These are phyloP conservation scores for Mesocentrotus franciscanus DNA, from an alignment of 53 echinoderm and acorn worm genomes.

Conservation along the genomic window DNA sequence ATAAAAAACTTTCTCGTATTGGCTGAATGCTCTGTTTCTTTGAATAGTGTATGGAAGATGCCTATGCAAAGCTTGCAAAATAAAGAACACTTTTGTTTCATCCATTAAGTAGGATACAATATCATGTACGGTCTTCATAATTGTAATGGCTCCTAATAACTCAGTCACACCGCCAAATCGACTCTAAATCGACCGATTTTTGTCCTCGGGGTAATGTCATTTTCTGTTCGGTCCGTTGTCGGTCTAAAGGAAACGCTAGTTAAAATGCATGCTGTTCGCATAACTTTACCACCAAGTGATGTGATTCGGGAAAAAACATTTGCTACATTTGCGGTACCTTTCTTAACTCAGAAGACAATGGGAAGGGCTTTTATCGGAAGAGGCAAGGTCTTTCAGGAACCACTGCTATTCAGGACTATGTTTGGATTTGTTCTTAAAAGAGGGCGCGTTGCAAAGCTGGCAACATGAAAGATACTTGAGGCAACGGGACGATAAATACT, in stretches of 20 bases:
- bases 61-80: too few species aligned
- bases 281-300: not conserved
- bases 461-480: not conserved
- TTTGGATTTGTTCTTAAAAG: conserved; percentile 15
- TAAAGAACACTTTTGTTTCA: too few species aligned
- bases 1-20: too few species aligned
- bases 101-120: too few species aligned
- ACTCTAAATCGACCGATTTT: not conserved
- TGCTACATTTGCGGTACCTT: not conserved
- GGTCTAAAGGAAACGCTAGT: not conserved
- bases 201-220: too few species aligned
- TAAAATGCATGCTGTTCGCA: not conserved
- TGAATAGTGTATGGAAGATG: too few species aligned
- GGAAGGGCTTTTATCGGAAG: not conserved
- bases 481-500: not conserved
- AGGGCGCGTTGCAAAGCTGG: not conserved
- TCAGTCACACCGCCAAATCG: not conserved
- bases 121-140: too few species aligned
- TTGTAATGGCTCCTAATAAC: too few species aligned
- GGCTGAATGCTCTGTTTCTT: too few species aligned
- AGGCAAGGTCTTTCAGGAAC: not conserved
- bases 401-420: not conserved
- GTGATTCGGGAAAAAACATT: not conserved
- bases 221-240: too few species aligned
- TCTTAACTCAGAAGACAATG: too few species aligned